Conservation (phyloP, 2,888 invertebrate species). For the Dichetophora obliterata region DNA sequence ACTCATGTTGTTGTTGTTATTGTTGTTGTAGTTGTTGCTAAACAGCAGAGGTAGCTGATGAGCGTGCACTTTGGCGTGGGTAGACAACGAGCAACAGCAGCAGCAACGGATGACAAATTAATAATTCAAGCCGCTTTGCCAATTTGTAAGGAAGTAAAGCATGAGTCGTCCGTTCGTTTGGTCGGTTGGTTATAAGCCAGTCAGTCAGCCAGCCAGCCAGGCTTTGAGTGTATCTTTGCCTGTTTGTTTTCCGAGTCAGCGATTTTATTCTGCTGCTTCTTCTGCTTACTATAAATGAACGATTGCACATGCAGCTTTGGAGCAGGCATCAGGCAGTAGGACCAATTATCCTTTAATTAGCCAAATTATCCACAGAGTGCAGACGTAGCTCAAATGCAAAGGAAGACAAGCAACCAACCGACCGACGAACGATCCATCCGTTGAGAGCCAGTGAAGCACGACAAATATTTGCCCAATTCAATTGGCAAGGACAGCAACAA, state of each 20-base stretch:
- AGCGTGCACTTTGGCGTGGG: background rate
- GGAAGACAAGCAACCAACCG: background rate
- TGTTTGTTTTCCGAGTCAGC: constrained; percentile 30
- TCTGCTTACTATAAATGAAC: background rate
- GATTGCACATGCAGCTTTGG: constrained; percentile 16
- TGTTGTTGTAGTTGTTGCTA: background rate
- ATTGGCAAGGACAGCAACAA: background rate
- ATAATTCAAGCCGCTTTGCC: constrained; percentile 27
- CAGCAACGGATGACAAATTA: constrained; percentile 25
- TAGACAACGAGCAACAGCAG: background rate
- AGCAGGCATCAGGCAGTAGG: constrained; percentile 2
- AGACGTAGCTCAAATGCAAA: constrained; percentile 17
- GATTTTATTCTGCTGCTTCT: background rate
- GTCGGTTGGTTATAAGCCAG: background rate
- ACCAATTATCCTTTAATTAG: constrained; percentile 42
- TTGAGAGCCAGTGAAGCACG: constrained; percentile 7
- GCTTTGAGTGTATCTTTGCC: background rate
- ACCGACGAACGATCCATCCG: background rate
- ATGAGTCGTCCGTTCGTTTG: background rate
- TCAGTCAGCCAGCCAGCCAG: constrained; percentile 1
- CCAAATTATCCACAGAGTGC: constrained; percentile 35
- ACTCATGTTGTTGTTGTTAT: background rate
- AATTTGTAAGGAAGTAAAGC: constrained; percentile 11
- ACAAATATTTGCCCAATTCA: constrained; percentile 3
- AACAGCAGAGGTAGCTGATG: background rate